Conservation (phyloP, 2,888 invertebrate genomes). For the Corbicula japonica region DNA sequence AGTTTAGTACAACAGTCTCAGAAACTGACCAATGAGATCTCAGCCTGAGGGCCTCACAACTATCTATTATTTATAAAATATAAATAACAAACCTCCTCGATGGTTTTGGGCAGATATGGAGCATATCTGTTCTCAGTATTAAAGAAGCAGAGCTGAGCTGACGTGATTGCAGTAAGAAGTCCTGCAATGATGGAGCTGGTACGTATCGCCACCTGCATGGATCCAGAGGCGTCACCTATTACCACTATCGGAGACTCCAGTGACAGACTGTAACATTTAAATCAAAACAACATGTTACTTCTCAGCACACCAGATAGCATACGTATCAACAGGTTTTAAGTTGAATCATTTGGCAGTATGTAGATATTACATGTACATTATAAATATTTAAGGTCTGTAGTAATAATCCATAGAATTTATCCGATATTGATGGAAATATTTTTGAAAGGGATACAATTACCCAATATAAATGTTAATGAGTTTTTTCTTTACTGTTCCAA, state of each 20-base stretch:
- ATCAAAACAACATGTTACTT: no score
- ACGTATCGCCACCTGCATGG: constrained; percentile 86
- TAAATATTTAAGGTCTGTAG: no score
- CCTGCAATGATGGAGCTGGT: constrained; percentile 86
- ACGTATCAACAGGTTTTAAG: no score
- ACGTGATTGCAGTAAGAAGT: constrained; percentile 84
- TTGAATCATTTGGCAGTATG: no score
- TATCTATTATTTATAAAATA: neutral
- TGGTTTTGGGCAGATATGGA: constrained; percentile 80
- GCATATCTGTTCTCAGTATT: constrained; percentile 79
- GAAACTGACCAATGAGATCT: neutral
- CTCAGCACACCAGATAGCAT: no score
- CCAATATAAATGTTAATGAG: no score
- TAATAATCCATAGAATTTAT: no score
- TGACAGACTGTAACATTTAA: constrained; percentile 72
- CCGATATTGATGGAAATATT: no score
- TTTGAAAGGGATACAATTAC: no score
- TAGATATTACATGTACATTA: no score
- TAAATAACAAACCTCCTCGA: constrained; percentile 78
- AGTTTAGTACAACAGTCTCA: no score
- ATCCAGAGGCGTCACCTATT: constrained; percentile 85
- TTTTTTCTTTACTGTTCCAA: no score
- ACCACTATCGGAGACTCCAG: constrained; percentile 85
- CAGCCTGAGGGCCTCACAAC: neutral
- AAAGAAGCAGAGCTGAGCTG: constrained; percentile 86